Conservation (phyloP, 2,113 vertebrate species). For the Aythya baeri region DNA sequence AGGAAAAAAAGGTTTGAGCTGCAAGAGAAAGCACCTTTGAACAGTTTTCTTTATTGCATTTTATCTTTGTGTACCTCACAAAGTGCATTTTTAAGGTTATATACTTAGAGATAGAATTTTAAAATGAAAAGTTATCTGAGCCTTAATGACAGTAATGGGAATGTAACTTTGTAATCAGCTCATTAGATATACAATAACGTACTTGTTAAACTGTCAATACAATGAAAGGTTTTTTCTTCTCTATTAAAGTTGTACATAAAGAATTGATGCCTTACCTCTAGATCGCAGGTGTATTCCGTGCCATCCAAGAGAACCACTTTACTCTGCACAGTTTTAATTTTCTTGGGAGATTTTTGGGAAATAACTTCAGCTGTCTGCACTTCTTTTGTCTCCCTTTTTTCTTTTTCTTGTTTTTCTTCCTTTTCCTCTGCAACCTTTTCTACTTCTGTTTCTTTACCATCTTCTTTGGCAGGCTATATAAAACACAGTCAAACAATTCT, state of each 20-base stretch:
- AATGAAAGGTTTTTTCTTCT: background rate
- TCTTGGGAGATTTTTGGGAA: conserved; percentile 85
- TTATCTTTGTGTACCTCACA: background rate
- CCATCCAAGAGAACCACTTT: conserved; percentile 90
- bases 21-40: background rate
- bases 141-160: background rate
- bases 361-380: conserved; percentile 74
- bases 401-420: conserved; percentile 69
- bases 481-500: conserved; percentile 10
- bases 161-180: background rate
- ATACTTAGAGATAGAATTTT: background rate
- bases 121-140: background rate
- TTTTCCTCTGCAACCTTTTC: conserved; percentile 70
- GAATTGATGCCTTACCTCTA: conserved; percentile 86
- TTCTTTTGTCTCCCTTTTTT: conserved; percentile 80
- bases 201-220: background rate
- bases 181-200: background rate
- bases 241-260: background rate
- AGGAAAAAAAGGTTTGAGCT: background rate
- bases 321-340: conserved; percentile 90
- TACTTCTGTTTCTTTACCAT: conserved; percentile 73
- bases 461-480: conserved; percentile 83
- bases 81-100: background rate
- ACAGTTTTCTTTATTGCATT: background rate
- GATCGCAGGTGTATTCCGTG: conserved; percentile 87